phyloP scores from a whole-genome alignment of 2,888 invertebrate species.

The Scaptodrosophila latifasciaeformis region DNA sequence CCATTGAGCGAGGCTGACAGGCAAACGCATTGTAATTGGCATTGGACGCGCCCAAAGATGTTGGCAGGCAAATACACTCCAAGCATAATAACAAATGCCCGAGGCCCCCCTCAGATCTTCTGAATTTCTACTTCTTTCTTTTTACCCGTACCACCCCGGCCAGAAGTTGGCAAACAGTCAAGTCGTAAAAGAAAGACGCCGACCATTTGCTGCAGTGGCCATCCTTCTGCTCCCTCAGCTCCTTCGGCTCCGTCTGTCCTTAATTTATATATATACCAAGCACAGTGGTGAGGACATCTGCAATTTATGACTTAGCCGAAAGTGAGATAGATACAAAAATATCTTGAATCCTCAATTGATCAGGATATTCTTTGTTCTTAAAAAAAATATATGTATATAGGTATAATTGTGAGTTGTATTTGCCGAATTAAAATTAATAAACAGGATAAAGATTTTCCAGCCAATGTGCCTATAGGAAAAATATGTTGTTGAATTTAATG shows the following conservation, averaged over 20 bases:
- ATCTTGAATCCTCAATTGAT: too few species aligned
- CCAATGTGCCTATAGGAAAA: background rate
- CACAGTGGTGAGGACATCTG: too few species aligned
- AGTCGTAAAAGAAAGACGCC: slow-evolving; percentile 13
- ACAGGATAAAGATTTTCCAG: too few species aligned
- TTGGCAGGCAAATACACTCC: slow-evolving; percentile 14
- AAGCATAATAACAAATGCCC: slow-evolving; percentile 39
- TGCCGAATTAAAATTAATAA: too few species aligned
- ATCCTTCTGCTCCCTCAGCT: background rate
- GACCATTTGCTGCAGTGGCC: background rate
- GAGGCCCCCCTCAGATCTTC: background rate
- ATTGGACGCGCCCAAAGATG: slow-evolving; percentile 17
- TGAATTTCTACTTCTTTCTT: slow-evolving; percentile 1
- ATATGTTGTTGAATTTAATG: slow-evolving; percentile 23
- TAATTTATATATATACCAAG: too few species aligned
- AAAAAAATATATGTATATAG: too few species aligned
- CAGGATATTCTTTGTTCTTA: too few species aligned
- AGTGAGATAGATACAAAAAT: too few species aligned
- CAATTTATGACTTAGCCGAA: too few species aligned
- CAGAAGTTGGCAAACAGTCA: slow-evolving; percentile 32
- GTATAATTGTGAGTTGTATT: too few species aligned
- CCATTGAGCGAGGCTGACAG: slow-evolving; percentile 38
- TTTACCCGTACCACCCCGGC: slow-evolving; percentile 12
- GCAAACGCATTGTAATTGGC: slow-evolving; percentile 59
- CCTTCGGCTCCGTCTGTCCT: slow-evolving; percentile 13